A percentile compares a stretch with the other conserved stretches of the same genome.
Conservation (phyloP, 37 sponge, comb jelly and placozoan species). For the Cliona cf. orientalis region DNA sequence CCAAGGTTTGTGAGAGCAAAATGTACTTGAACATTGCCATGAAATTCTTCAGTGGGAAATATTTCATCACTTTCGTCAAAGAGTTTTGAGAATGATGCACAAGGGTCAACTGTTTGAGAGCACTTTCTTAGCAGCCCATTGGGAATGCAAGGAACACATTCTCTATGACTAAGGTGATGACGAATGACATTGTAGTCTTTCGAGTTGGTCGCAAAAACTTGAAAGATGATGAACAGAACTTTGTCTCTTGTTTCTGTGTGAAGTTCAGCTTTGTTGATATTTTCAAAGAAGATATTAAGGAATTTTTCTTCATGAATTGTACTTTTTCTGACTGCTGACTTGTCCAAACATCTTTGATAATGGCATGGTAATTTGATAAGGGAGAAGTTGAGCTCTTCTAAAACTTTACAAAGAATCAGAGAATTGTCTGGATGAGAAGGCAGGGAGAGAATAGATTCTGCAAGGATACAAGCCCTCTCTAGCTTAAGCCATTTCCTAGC, state of each 20-base stretch:
- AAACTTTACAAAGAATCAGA: conserved; percentile 2
- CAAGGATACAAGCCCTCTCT: background rate
- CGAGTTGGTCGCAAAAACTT: conserved; percentile 4
- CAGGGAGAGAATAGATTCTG: background rate
- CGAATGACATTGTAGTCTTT: background rate
- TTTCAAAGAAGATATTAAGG: conserved; percentile 29
- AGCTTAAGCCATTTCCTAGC: conserved; percentile 22
- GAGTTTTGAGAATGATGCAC: conserved; percentile 15
- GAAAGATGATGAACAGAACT: conserved; percentile 23
- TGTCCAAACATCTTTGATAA: background rate
- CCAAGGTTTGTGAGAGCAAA: conserved; percentile 32
- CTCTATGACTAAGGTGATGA: background rate
- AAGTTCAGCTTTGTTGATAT: background rate
- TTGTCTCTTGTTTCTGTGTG: conserved; percentile 11
- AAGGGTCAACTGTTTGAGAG: conserved; percentile 25
- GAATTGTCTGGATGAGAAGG: background rate
- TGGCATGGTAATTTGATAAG: conserved; percentile 30
- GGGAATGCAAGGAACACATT: conserved; percentile 61
- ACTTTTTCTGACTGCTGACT: background rate
- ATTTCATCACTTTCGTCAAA: conserved; percentile 37
- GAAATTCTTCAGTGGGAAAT: conserved; percentile 38
- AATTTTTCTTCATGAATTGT: conserved; percentile 18
- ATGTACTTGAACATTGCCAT: background rate
- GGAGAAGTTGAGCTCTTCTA: conserved; percentile 5
- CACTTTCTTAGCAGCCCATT: conserved; percentile 42